phyloP scores from a whole-genome alignment of 2,797 vertebrate species.

The Poecilia wingei region DNA sequence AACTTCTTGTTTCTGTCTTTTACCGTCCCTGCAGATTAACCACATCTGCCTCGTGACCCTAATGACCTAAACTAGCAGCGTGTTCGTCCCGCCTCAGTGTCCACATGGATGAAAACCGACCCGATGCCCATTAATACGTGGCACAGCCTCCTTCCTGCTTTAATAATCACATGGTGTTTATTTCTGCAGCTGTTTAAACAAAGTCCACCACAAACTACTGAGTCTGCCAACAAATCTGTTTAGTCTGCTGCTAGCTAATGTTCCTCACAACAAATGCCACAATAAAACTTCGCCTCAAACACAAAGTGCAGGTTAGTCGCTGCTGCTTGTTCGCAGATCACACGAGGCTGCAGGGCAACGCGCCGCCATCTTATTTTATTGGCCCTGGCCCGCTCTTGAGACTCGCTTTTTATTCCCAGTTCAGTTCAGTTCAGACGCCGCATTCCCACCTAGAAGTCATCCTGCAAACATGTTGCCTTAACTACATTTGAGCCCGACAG shows the following conservation, averaged over 20 bases:
- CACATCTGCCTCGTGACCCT: conserved; percentile 5
- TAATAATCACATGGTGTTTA: conserved; percentile 60
- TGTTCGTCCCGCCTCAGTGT: not conserved
- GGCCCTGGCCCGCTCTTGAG: not conserved
- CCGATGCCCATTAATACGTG: conserved; percentile 2
- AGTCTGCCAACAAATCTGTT: conserved; percentile 44
- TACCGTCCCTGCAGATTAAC: not conserved
- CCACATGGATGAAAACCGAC: not conserved
- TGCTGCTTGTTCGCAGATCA: not conserved
- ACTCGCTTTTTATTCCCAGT: not conserved
- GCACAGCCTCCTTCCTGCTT: conserved; percentile 23
- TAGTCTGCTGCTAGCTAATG: conserved; percentile 63
- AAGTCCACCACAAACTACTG: conserved; percentile 35
- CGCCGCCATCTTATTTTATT: not conserved
- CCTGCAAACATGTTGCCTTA: conserved; percentile 1
- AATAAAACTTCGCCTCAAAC: conserved; percentile 32
- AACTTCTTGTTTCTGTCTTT: not conserved
- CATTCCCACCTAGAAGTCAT: conserved; percentile 20
- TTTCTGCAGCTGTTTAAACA: conserved; percentile 45
- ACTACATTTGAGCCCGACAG: not conserved
- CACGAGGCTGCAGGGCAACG: too few relatives aligned
- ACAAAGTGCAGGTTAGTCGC: not conserved
- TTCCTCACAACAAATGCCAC: conserved; percentile 39
- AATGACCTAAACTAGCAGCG: not conserved
- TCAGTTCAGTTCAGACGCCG: not conserved